phyloP scores from a whole-genome alignment of 2,113 vertebrate genomes.

The Macrotus californicus region DNA sequence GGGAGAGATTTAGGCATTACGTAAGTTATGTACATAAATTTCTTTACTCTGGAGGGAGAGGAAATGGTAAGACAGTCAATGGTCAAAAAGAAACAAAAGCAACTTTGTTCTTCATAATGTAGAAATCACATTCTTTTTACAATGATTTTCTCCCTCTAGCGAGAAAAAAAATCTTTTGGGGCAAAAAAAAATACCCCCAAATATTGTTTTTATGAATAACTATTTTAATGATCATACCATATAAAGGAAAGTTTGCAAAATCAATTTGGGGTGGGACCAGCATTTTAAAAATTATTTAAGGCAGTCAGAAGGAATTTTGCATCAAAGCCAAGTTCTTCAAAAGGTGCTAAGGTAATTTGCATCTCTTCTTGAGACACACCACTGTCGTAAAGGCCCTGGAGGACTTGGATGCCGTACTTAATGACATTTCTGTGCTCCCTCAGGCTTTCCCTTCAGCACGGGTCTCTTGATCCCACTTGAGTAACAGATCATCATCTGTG shows the following conservation, averaged over 20 bases:
- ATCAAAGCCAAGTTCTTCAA: not conserved
- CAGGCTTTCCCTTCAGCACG: not conserved
- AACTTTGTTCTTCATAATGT: not conserved
- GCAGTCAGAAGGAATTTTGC: not conserved
- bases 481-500: not conserved
- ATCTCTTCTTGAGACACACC: not conserved
- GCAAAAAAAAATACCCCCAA: not conserved
- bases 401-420: not conserved
- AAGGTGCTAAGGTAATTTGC: not conserved
- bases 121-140: not conserved
- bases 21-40: not conserved
- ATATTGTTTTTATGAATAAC: not conserved
- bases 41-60: not conserved
- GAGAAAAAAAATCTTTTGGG: not conserved
- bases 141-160: not conserved
- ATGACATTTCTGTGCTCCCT: not conserved
- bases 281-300: not conserved
- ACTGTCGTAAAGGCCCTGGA: not conserved
- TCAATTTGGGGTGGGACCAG: not conserved
- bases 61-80: not conserved
- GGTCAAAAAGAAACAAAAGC: not conserved
- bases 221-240: not conserved
- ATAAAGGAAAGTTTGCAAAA: conserved; percentile 21
- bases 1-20: not conserved
- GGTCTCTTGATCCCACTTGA: not conserved